Conservation (phyloP, 2,888 invertebrate genomes). For the Cataglyphis livida region DNA sequence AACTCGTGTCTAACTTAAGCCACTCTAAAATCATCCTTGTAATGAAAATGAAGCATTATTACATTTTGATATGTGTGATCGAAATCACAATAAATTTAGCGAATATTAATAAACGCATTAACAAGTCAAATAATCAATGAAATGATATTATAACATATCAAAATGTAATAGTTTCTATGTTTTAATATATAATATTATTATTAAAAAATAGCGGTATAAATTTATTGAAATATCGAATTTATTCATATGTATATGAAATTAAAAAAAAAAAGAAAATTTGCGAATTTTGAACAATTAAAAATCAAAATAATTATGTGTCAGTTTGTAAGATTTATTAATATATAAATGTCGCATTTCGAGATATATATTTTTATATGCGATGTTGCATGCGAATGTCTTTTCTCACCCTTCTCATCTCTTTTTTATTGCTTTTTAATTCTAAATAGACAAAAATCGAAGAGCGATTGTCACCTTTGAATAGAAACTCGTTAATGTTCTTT, state of each 20-base stretch:
- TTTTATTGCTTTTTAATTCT: not conserved
- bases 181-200: not conserved
- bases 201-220: not conserved
- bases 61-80: not conserved
- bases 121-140: not conserved
- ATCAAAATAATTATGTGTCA: not conserved
- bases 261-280: not conserved
- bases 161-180: not conserved
- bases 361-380: not conserved
- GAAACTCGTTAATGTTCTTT: slow-evolving; percentile 44
- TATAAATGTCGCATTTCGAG: not conserved
- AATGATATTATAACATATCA: not conserved
- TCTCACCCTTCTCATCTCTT: not conserved
- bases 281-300: not conserved
- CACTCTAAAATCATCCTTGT: not conserved
- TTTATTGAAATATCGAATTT: not conserved
- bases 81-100: not conserved
- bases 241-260: not conserved
- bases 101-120: not conserved
- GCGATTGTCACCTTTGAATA: slow-evolving; percentile 47
- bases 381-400: not conserved
- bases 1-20: not conserved
- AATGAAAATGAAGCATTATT: not conserved
- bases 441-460: slow-evolving; percentile 1
- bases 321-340: not conserved